Evolutionary conservation across 2,797 vertebrate species (phyloP).

Genomic region (Benthosema pterotum): DNA sequence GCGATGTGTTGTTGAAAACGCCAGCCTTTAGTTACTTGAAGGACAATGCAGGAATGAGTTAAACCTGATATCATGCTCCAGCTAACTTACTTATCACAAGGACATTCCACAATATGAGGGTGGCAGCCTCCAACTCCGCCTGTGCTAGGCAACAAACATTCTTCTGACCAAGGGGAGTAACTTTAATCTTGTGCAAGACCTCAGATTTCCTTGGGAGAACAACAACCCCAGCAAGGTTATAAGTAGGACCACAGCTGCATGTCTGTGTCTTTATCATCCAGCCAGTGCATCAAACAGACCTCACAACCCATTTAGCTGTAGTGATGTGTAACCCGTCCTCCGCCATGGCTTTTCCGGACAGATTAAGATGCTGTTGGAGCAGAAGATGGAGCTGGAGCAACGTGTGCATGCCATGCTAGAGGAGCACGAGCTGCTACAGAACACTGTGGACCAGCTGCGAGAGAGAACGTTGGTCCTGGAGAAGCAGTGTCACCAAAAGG

Average conservation of each 20-base stretch:
- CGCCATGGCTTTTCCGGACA: constrained; percentile 52
- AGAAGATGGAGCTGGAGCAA: constrained; percentile 91
- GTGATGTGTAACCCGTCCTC: constrained; percentile 24
- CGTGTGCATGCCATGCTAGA: constrained; percentile 87
- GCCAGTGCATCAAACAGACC: constrained; percentile 7
- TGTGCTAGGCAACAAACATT: constrained; percentile 79
- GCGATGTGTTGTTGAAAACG: constrained; percentile 1
- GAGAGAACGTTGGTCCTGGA: constrained; percentile 90
- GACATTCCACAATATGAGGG: constrained; percentile 74
- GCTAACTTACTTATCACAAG: constrained; percentile 47
- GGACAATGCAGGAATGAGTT: constrained; percentile 11
- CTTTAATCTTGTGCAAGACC: constrained; percentile 62
- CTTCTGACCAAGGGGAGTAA: constrained; percentile 65
- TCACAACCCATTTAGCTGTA: neutral
- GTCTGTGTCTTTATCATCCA: neutral
- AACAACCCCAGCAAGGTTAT: constrained; percentile 21
- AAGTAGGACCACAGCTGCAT: constrained; percentile 32
- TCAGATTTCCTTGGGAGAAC: constrained; percentile 40
- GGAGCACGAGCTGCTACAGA: constrained; percentile 92
- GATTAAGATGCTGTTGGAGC: constrained; percentile 96
- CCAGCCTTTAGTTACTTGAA: constrained; percentile 24
- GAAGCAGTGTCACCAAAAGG: constrained; percentile 91
- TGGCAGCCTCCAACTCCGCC: constrained; percentile 61
- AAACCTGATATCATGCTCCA: constrained; percentile 33
- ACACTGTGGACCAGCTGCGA: constrained; percentile 88